phyloP scores from a whole-genome alignment of 1,140 invertebrate species.

The Platorchestia sp. region DNA sequence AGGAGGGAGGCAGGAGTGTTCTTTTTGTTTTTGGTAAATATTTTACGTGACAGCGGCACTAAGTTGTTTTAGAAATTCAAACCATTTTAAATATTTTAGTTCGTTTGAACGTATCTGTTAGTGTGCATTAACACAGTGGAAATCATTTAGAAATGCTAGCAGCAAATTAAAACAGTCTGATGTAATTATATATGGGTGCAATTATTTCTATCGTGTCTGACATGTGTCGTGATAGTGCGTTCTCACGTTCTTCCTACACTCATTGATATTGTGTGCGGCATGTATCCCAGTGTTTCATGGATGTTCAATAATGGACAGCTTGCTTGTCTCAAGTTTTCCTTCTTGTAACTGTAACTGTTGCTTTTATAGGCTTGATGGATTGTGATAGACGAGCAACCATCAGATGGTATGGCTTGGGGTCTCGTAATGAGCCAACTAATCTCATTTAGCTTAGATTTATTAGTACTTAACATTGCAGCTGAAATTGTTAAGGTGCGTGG shows the following conservation, averaged over 20 bases:
- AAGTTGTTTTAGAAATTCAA: not conserved
- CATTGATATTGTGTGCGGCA: not conserved
- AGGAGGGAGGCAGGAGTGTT: too few species aligned
- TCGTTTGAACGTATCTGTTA: not conserved
- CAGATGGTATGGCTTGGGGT: not conserved
- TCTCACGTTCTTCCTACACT: not conserved
- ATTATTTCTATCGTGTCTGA: not conserved
- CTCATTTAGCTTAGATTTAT: not conserved
- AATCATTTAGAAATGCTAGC: not conserved
- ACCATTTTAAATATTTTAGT: not conserved
- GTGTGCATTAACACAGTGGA: not conserved
- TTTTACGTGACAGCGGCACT: not conserved
- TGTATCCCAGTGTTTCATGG: not conserved
- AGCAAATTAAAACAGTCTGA: too few species aligned
- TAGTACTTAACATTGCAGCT: not conserved
- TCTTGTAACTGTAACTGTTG: not conserved
- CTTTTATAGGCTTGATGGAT: not conserved
- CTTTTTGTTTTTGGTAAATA: too few species aligned
- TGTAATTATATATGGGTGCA: not conserved
- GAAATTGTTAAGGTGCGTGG: not conserved
- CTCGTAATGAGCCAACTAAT: constrained; percentile 21
- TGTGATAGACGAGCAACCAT: not conserved
- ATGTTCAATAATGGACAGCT: not conserved
- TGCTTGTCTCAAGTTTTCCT: not conserved
- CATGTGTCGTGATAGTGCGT: not conserved